Evolutionary conservation across 2,113 vertebrate species (phyloP), one percentile per base, ranked within the genome.

Genomic region (Salvator merianae): DNA sequence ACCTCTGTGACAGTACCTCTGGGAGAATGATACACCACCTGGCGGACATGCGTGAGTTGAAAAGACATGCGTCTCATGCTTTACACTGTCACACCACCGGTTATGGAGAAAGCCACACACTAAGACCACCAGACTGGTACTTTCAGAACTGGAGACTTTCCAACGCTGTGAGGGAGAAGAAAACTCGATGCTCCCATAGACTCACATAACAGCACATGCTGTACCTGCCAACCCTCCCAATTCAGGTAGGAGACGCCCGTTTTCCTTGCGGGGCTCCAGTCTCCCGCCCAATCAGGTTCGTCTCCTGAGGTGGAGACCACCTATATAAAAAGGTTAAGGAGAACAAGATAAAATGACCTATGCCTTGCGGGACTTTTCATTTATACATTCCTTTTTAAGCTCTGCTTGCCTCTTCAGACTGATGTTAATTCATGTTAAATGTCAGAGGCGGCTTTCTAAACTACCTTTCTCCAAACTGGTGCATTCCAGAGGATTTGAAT

Each of bases 211-310:
- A 96, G 95, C 96, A 96, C 96, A 95, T 90, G 95, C 93, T 96
- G 94, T 96, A 96, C 96, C 96, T 96, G 96, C 96, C 96, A 96
- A 96, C 96, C 96, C 96, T 96, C 96, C 96, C 96, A 96, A 96
- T 95, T 96, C 94, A 95, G 95, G 95, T 96, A 96, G 96, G 96
- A 96, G 96, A 96, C 96, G 93, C 96, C 96, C 96, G 30, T 96
- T 96, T 96, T 95, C 95, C 96, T 94, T 96, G 95, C 95, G 95
- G 96, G 96, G 95, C 96, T 96, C 96, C 96, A 96, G 96, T 96
- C 95, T 96, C 96, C 96, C 94, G 95, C 96, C 96, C 96, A 96
- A 96, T 96, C 96, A 96, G 95, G 95, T 95, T 94, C 96, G 95
- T 96, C 95, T 96, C 96, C 96, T 95, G 94, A 93, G 96, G 96